Conservation (phyloP, 2,888 invertebrate genomes). For the Acanthosepion esculentum region DNA sequence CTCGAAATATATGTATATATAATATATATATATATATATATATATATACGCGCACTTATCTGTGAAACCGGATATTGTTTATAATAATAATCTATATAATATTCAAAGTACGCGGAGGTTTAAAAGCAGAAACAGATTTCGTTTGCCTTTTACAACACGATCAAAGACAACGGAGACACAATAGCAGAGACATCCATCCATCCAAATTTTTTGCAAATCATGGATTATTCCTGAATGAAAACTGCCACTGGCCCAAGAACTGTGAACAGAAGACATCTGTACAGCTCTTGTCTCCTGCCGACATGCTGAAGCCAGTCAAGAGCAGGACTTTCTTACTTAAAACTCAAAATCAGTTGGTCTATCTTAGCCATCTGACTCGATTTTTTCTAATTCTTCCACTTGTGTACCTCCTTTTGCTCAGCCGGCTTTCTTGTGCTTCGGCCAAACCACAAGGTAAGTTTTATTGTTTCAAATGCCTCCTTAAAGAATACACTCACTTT, state of each 20-base stretch:
- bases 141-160: not conserved
- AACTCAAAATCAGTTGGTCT: slow-evolving; percentile 33
- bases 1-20: too few species aligned
- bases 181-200: not conserved
- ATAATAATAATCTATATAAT: too few species aligned
- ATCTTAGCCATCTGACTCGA: slow-evolving; percentile 21
- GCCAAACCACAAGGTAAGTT: not conserved
- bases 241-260: not conserved
- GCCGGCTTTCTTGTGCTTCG: slow-evolving; percentile 8
- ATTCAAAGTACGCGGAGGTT: not conserved
- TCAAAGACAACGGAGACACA: not conserved
- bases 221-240: slow-evolving; percentile 23
- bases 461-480: not conserved
- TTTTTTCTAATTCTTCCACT: not conserved
- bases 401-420: not conserved
- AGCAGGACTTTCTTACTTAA: slow-evolving; percentile 10
- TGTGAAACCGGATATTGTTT: slow-evolving; percentile 14
- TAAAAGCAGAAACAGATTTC: not conserved
- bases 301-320: slow-evolving; percentile 33
- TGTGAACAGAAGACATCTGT: not conserved
- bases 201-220: not conserved
- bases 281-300: slow-evolving; percentile 33
- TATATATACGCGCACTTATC: too few species aligned
- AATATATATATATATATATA: too few species aligned
- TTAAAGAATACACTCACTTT: too few species aligned